Base-by-base conservation (phyloP, 2,797 vertebrate genomes). In the Balearica regulorum region DNA sequence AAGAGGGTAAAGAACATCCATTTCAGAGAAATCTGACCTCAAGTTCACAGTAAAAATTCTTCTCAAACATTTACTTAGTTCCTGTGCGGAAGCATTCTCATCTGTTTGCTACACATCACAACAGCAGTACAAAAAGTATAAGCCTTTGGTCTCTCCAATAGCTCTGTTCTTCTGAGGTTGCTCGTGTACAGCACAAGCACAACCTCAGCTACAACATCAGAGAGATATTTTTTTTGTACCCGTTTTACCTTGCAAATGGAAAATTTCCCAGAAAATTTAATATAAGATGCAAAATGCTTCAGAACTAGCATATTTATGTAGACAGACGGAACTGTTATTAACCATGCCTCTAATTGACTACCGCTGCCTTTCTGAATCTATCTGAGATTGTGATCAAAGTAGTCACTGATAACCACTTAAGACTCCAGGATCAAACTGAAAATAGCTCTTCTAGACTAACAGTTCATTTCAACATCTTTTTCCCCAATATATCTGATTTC, bases 11-110 rank as follows among this genome's bases (percentile, higher is more conserved):
- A 82, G 62, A 95, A 76, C 83, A 92, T 69, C 73, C 39, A 88
- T 83, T 87, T 93, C 87, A 94, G 57, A 91, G 69, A 91, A 96
- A 79, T 61, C 31, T 88, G 94, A 97, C 94, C 94, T 91, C 85
- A 62, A 78, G 94, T 96, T 97, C 93, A 1, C 87, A 73, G 51
- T 9, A 87, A 92, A 92, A 95, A 92, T 94, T 86, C 53, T 76
- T 87, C 88, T 82, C 73, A 80, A 95, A 77, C 66, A 62, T 93
- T 76, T 84, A 35, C 33, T 94, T 49, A 94, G 70, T 90, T 88
- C 79, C 90, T 81, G 53, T 86, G 72, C 0, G 3, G 80, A 87
- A 89, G 54, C 7, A 89, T 58, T 37, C 64, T 44, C 91, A 80
- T 88, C 66, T 93, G 92, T 90, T 92, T 86, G 53, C 22, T 77